phyloP scores from a whole-genome alignment of 2,113 vertebrate genomes.

The Benitochromis conjunctus region DNA sequence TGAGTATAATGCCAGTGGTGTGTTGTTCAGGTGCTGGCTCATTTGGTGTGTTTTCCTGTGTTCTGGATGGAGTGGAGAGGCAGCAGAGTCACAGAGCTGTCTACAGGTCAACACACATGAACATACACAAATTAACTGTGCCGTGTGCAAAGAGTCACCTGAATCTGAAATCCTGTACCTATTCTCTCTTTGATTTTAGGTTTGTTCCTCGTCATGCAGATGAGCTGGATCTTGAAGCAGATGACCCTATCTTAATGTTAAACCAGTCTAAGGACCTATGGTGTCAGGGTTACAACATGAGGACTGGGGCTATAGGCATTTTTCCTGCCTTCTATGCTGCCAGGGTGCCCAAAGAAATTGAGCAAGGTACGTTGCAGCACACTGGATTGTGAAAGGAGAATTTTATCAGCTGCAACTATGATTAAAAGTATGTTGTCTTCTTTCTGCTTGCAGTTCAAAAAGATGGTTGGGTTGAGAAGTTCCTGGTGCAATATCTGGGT shows the following conservation, averaged over 20 bases:
- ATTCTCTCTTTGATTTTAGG: constrained; percentile 58
- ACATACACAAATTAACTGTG: background rate
- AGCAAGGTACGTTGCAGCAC: constrained; percentile 40
- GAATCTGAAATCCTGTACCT: background rate
- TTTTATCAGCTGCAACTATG: background rate
- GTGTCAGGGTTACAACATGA: constrained; percentile 97
- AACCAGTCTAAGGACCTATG: constrained; percentile 90
- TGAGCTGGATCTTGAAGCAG: constrained; percentile 88
- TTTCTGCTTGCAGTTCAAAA: constrained; percentile 55
- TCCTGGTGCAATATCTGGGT: constrained; percentile 89
- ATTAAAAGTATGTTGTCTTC: background rate
- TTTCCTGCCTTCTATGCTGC: constrained; percentile 94
- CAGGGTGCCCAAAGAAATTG: constrained; percentile 68
- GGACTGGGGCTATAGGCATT: constrained; percentile 86
- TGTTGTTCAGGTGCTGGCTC: constrained; percentile 82
- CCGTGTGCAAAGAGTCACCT: background rate
- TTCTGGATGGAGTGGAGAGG: constrained; percentile 87
- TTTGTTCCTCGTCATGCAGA: constrained; percentile 93
- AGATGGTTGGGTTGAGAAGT: constrained; percentile 83
- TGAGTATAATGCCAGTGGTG: background rate
- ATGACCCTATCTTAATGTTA: constrained; percentile 88
- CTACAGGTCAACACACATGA: constrained; percentile 66
- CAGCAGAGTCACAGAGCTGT: constrained; percentile 92
- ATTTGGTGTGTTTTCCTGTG: constrained; percentile 92
- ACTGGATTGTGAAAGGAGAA: background rate